Evolutionary conservation across 2,113 vertebrate species (phyloP).

Genomic region (Hippocampus barbouri): DNA sequence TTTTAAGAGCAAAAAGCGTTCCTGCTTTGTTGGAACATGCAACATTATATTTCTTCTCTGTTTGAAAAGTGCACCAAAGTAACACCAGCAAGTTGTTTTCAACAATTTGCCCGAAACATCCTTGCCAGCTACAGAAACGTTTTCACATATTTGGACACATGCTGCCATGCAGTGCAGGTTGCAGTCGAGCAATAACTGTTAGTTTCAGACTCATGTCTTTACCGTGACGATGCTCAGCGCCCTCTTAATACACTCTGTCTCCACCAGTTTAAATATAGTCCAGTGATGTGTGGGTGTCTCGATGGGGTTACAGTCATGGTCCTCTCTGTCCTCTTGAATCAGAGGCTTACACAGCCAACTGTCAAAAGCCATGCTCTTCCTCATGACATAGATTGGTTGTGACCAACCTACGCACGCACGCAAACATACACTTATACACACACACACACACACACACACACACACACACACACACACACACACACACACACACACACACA

Average conservation of each 20-base stretch:
- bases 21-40: too few species aligned
- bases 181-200: not conserved
- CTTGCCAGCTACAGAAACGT: too few species aligned
- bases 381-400: conserved; percentile 24
- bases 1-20: too few species aligned
- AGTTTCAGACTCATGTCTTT: conserved; percentile 9
- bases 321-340: conserved; percentile 60
- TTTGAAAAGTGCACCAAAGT: not conserved
- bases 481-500: conserved; percentile 16
- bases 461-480: conserved; percentile 6
- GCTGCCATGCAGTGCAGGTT: not conserved
- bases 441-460: conserved; percentile 13
- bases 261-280: conserved; percentile 42
- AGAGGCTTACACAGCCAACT: conserved; percentile 46
- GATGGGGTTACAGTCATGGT: conserved; percentile 33
- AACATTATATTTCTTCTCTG: too few species aligned
- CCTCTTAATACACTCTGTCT: conserved; percentile 2
- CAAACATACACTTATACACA: too few species aligned
- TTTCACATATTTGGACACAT: too few species aligned
- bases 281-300: conserved; percentile 19
- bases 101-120: too few species aligned
- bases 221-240: conserved; percentile 12
- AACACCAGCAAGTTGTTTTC: not conserved
- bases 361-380: conserved; percentile 40
- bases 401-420: conserved; percentile 1